Base-by-base conservation (phyloP, 2,797 vertebrate species). In the Pseudochirops cupreus region DNA sequence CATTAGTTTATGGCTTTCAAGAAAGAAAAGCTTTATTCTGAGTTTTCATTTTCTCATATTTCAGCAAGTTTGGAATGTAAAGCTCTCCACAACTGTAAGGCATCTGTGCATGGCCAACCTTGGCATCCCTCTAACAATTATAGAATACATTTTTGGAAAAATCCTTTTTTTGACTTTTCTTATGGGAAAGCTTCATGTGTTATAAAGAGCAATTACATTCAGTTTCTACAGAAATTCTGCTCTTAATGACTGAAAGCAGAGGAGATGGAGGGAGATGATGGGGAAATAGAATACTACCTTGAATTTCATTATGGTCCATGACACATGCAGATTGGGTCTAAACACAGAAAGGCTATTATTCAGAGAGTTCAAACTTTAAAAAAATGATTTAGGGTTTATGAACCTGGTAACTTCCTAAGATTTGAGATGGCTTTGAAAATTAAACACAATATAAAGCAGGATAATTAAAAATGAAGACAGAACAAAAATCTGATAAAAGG, bases 401-500 rank as follows among this genome's bases (percentile, higher is more conserved):
- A 50, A 50, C 74, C 74, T 3, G 10, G 9, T 50, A 87, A 26
- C 9, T 46, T 87, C 39, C 21, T 11, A 87, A 46, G 39, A 87
- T 50, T 87, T 87, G 21, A 87, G 74, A 87, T 92, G 53, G 18
- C 31, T 93, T 96, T 93, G 24, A 95, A 74, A 90, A 57, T 56
- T 55, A 90, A 9, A 54, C 26, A 91, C 26, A 95, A 92, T 92
- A 12, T 33, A 82, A 94, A 94, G 52, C 5, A 82, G 31, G 18
- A 91, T 46, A 5, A 94, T 29, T 24, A 33, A 95, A 95, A 95
- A 89, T 93, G 91, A 91, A 97, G 11, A 26, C 52, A 74, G 21
- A 87, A 55, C 18, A 91, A 95, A 95, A 94, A 93, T 53, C 90
- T 82, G 95, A 91, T 94, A 95, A 54, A 53, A 52, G 46, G 95